Evolutionary conservation across 2,888 invertebrate species (phyloP).

Genomic region (Caenorhabditis becei): DNA sequence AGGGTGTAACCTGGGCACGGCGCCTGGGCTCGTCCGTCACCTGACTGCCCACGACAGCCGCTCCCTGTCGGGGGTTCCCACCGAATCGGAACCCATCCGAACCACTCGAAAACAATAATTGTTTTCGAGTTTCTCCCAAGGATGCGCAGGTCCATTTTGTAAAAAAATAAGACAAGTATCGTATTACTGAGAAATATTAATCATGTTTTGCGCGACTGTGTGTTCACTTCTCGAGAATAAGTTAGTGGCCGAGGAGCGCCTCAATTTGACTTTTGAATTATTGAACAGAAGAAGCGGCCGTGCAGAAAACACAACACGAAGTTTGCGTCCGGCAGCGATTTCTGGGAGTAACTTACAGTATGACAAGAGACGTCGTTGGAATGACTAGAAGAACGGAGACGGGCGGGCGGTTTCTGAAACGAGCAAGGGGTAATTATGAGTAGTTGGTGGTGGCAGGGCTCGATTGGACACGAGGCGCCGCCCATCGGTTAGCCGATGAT

Average conservation of each 20-base stretch:
- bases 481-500: not conserved
- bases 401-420: slow-evolving; percentile 7
- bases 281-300: not conserved
- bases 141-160: slow-evolving; percentile 20
- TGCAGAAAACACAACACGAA: slow-evolving; percentile 5
- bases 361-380: not conserved
- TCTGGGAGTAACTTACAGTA: slow-evolving; percentile 32
- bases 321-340: slow-evolving; percentile 1
- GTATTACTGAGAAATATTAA: slow-evolving; percentile 66
- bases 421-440: not conserved
- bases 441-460: not conserved
- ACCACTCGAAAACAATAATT: slow-evolving; percentile 40
- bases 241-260: slow-evolving; percentile 19
- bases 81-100: not conserved
- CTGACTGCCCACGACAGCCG: slow-evolving; percentile 23
- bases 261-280: slow-evolving; percentile 52
- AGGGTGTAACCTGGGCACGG: slow-evolving; percentile 45
- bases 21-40: slow-evolving; percentile 35
- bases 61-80: not conserved
- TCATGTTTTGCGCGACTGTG: slow-evolving; percentile 51
- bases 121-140: slow-evolving; percentile 24
- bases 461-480: slow-evolving; percentile 21
- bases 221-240: slow-evolving; percentile 61
- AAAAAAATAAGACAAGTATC: slow-evolving; percentile 54
- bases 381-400: slow-evolving; percentile 18